Conservation (phyloP, 1,140 invertebrate species). For the Potamilus streckersoni region DNA sequence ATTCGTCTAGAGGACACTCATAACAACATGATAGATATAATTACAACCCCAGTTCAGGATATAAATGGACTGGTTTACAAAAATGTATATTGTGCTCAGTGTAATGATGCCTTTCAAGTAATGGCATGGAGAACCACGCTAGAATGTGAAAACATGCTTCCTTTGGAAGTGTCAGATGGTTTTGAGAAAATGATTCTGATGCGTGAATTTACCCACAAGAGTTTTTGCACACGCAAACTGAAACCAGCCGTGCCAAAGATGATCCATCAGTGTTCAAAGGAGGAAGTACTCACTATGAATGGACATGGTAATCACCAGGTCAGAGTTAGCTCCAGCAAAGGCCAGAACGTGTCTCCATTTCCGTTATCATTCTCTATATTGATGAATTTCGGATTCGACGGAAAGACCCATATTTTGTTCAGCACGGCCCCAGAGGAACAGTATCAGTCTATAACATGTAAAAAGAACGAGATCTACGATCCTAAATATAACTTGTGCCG, state of each 20-base stretch:
- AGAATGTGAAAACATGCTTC: slow-evolving; percentile 50
- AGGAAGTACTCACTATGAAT: slow-evolving; percentile 2
- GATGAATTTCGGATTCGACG: slow-evolving; percentile 68
- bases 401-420: slow-evolving; percentile 69
- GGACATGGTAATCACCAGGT: slow-evolving; percentile 1
- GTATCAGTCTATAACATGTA: slow-evolving; percentile 21
- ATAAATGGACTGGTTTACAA: slow-evolving; percentile 69
- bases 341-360: slow-evolving; percentile 23
- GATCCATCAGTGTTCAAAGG: slow-evolving; percentile 18
- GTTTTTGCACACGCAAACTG: slow-evolving; percentile 4
- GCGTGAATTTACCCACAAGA: slow-evolving; percentile 5
- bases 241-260: slow-evolving; percentile 9
- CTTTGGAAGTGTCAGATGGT: slow-evolving; percentile 19
- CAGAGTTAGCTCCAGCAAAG: slow-evolving; percentile 2
- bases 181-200: slow-evolving; percentile 18
- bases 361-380: slow-evolving; percentile 67
- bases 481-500: slow-evolving; percentile 52
- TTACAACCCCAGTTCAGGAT: slow-evolving; percentile 64
- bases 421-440: slow-evolving; percentile 35
- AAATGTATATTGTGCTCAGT: slow-evolving; percentile 74
- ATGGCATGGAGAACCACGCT: slow-evolving; percentile 58
- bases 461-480: slow-evolving; percentile 60
- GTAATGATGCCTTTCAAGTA: slow-evolving; percentile 66
- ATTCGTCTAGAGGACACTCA: not conserved
- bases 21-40: slow-evolving; percentile 33